Evolutionary conservation across 2,888 invertebrate genomes (phyloP).

Genomic region (Spisula solida): DNA sequence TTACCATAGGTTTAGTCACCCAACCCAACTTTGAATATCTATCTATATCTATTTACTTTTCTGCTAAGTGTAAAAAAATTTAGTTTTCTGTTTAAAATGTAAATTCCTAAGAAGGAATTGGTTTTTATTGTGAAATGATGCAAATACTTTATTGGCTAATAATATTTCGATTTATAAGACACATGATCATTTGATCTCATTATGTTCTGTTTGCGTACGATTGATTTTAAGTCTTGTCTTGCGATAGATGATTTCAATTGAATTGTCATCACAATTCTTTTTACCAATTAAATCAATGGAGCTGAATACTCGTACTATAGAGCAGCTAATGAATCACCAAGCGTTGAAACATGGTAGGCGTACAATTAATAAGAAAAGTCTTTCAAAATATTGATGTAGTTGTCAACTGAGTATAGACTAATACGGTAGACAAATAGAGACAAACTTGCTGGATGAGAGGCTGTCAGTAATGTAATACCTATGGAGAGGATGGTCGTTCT

Average conservation of each 20-base stretch:
- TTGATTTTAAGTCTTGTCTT: conserved; percentile 1
- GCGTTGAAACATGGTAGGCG: background rate
- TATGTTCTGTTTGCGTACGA: background rate
- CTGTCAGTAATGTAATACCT: too few relatives aligned
- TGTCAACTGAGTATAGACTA: background rate
- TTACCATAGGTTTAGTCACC: background rate
- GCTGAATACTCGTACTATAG: background rate
- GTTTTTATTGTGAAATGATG: background rate
- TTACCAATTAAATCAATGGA: background rate
- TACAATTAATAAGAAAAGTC: background rate
- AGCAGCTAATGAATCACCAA: background rate
- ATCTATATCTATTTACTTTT: background rate
- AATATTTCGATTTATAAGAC: background rate
- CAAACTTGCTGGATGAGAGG: too few relatives aligned
- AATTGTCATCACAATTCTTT: background rate
- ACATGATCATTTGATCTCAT: background rate
- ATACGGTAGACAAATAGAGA: too few relatives aligned
- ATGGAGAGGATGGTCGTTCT: too few relatives aligned
- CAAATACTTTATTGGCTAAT: background rate
- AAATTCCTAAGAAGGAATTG: background rate
- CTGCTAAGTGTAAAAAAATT: background rate
- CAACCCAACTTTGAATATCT: background rate
- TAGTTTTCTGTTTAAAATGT: background rate
- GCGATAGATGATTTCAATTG: background rate
- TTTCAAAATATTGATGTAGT: conserved; percentile 14